Evolutionary conservation across 2,888 invertebrate species (phyloP), one percentile per base, ranked within the genome.

Genomic region (Lasioglossum marginatum): DNA sequence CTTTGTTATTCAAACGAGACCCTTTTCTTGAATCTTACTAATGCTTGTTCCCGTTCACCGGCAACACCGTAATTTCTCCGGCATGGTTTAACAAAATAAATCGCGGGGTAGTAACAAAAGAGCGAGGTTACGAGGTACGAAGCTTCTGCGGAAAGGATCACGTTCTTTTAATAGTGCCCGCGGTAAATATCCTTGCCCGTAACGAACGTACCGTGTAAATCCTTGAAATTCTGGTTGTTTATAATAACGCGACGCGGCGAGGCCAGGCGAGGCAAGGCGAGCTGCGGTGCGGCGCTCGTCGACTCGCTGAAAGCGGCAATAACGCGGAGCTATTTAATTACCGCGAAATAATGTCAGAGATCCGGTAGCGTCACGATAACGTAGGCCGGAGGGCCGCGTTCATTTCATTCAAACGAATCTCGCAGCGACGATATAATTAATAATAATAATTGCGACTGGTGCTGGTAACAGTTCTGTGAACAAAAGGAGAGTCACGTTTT

Each of bases 321-420:
- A 81, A 63, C 63, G 40, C 37, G 48, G 71, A n/a, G 52, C 34
- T 43, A 57, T 82, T 79, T 74, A 82, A 82, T 82, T 80, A 80
- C 57, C 80, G 43, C n/a, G 80, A 73, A 31, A 80, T 79, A 82
- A 79, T 79, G 66, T 68, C 52, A 2, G 80, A 73, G 45, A 19
- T 40, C 45, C 27, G 57, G 45, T 12, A n/a, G 10, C 34, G 48
- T 66, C n/a, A 31, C 48, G 72, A 72, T 40, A 57, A 23, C 34
- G 37, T 23, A 43, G 40, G 34, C 68, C 79, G n/a, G 27, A 2
- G 57, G 3, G 19, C 40, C 16, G 34, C 52, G 68, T 80, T 76
- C 48, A 76, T 80, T 72, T 48, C 31, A 23, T 40, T 71, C 72
- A 27, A 63, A 31, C 72, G 81, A 76, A 43, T 52, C 40, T 27